Base-by-base conservation (phyloP, 2,797 vertebrate genomes). In the Sternarchorhynchus goeldii region DNA sequence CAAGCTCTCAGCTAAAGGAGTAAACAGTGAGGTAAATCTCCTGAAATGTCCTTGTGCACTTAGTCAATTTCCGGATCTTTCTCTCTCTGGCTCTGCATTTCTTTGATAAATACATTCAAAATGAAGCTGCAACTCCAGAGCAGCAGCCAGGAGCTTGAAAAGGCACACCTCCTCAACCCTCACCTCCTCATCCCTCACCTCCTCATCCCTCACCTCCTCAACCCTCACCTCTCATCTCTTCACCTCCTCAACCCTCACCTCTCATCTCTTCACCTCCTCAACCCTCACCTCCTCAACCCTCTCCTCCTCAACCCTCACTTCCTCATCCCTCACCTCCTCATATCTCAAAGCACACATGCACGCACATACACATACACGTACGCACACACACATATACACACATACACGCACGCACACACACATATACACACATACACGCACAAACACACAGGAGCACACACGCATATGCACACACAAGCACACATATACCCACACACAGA, bases 81-180 rank as follows among this genome's bases (percentile, higher is more conserved):
- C 53, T 73, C 17, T 73, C 29, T 56, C 29, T 68, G 2, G 50
- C 14, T 58, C 50, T 76, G 8, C 3, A 20, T 56, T 20, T 36
- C 64, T 84, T 81, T 84, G 68, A 84, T 67, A 58, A 41, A 67
- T 60, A 83, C 79, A 81, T 77, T 50, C 76, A 66, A 82, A 85
- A 80, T 81, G 62, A 76, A 66, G 50, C 65, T 69, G 68, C 64
- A 80, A 81, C 75, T 80, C 80, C 68, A 75, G 76, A 80, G 73
- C 71, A 62, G 36, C 62, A 16, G 62, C 16, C 69, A 60, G 59
- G 69, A 55, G 83, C 66, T 74, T 31, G 75, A 73, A 65, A 67
- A 20, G 45, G 12, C 70, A 80, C 79, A 59, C 57, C 68, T 55
- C 53, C 56, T 55, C 57, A 18, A n/a, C 5, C 29, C 25, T 25